Evolutionary conservation across 1,140 invertebrate species (phyloP).

Genomic region (Bilobella aurantiaca): DNA sequence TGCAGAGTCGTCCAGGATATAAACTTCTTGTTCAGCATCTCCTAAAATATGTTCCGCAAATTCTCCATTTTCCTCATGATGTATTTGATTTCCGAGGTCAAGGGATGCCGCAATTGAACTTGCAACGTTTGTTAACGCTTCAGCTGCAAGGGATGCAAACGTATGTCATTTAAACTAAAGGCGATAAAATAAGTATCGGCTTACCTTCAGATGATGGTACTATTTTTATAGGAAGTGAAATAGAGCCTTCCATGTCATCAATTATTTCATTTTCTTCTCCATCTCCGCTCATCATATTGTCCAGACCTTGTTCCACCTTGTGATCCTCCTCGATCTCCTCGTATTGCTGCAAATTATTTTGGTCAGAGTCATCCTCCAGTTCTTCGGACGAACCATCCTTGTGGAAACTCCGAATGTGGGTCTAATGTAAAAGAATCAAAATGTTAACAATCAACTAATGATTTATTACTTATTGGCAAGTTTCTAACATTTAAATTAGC

Average conservation of each 20-base stretch:
- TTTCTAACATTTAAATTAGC: conserved; percentile 45
- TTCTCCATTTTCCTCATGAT: background rate
- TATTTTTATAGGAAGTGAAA: conserved; percentile 20
- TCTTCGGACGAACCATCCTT: conserved; percentile 44
- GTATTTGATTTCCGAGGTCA: conserved; percentile 43
- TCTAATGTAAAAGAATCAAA: conserved; percentile 29
- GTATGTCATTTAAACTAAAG: conserved; percentile 18
- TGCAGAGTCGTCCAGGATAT: conserved; percentile 27
- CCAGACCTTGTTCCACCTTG: background rate
- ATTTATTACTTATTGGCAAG: background rate
- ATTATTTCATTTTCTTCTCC: conserved; percentile 10
- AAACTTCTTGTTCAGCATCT: conserved; percentile 22
- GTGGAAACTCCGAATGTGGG: conserved; percentile 54
- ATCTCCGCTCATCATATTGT: conserved; percentile 14
- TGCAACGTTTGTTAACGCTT: conserved; percentile 46
- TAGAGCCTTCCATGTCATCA: background rate
- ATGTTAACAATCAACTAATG: too few relatives aligned
- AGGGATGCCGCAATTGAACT: conserved; percentile 49
- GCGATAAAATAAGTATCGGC: background rate
- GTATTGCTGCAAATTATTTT: background rate
- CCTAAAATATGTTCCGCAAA: conserved; percentile 15
- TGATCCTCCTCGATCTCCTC: background rate
- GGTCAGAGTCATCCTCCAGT: background rate
- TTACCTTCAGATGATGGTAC: conserved; percentile 32
- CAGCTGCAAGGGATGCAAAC: conserved; percentile 45